Percentiles rank a stretch among this genome's conserved stretches.
These are phyloP conservation scores for Platalea minor DNA, from an alignment of 2,797 vertebrate species.

Conservation along the genomic window DNA sequence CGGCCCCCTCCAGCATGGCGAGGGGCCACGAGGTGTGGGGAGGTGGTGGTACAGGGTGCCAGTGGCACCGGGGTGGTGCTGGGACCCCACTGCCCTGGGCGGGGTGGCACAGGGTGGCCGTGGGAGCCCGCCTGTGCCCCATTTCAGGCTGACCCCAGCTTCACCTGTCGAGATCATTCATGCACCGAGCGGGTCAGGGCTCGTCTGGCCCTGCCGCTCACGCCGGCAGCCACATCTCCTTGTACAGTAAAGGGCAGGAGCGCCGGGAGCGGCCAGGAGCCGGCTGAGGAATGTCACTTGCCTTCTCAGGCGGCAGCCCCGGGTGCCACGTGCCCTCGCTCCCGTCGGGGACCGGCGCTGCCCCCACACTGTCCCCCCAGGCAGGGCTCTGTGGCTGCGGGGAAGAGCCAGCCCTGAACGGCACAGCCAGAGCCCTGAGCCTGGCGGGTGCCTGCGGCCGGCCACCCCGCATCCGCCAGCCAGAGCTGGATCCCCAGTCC, in stretches of 20 bases:
- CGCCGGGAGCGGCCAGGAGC: neutral
- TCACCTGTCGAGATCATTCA: constrained; percentile 64
- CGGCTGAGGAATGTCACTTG: neutral
- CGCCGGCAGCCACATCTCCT: neutral
- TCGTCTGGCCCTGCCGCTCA: neutral
- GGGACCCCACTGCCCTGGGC: neutral
- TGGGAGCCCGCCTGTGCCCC: neutral
- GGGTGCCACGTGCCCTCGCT: neutral
- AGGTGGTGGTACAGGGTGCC: rapidly evolving
- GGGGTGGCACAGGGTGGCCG: neutral
- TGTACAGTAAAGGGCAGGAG: constrained; percentile 66
- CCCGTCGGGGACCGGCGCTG: rapidly evolving
- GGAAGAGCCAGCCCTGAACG: rapidly evolving
- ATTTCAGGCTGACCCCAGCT: neutral
- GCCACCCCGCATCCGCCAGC: neutral
- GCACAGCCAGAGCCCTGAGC: neutral
- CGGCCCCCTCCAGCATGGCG: neutral
- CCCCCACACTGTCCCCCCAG: neutral
- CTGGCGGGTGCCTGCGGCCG: rapidly evolving
- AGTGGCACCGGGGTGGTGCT: neutral
- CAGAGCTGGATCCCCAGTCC: neutral
- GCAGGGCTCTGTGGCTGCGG: rapidly evolving
- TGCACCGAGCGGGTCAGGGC: neutral
- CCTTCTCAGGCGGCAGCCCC: neutral
- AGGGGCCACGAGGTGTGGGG: neutral